Base-by-base conservation (phyloP, 2,797 vertebrate genomes). In the Melanogrammus aeglefinus region DNA sequence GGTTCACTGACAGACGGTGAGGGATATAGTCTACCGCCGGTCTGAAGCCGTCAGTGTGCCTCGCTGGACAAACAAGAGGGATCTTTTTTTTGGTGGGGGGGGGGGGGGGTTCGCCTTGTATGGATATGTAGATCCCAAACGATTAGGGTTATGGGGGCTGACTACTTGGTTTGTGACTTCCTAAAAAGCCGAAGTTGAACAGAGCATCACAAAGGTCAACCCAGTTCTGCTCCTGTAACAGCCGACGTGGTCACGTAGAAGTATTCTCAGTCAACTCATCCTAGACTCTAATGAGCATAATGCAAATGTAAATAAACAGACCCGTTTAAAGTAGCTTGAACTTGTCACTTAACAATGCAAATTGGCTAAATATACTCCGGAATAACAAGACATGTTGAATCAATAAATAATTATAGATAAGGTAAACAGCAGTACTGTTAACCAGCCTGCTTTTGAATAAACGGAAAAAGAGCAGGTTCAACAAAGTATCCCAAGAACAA, bases 81-180 rank as follows among this genome's bases (percentile, higher is more conserved):
- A 76, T 69, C 74, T 74, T 63, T 76, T 27, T 27, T 69, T 44
- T 13, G 12, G 12, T 16, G n/a, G n/a, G n/a, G n/a, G n/a, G n/a
- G n/a, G n/a, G n/a, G n/a, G n/a, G n/a, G n/a, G n/a, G 13, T 44
- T 63, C 5, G 47, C 92, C 93, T 90, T 94, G 78, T 92, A 89
- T 86, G 91, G 92, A 78, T 80, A 79, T 81, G 76, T 72, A 3
- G 21, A 8, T 81, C 76, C 72, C 35, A 9, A 31, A 8, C 75
- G 76, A 41, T 51, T 13, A 36, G 69, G 35, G 72, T 75, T 77
- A 79, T 73, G 66, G 5, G 36, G 79, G 75, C 74, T 4, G n/a
- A 77, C 36, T 31, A 29, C 70, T 80, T 80, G 21, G 69, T 78
- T 39, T 79, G 73, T 80, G 75, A 78, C 29, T 36, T 85, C 78